These are phyloP conservation scores for Nematopogon swammerdamellus DNA, from an alignment of 2,888 invertebrate species.

Conservation along the genomic window DNA sequence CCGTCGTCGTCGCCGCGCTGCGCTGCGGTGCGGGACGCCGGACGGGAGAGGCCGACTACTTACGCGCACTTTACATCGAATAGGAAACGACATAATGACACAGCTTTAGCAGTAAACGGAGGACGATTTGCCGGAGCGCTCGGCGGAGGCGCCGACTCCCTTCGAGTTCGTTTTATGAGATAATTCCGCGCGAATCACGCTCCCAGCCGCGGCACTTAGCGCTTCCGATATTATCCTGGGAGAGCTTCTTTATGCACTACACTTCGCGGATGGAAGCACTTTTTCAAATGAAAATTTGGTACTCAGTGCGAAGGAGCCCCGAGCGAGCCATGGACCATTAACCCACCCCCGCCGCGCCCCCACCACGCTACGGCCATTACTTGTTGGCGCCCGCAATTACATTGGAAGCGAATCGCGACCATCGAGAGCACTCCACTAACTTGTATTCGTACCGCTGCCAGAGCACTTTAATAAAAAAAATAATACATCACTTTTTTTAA, in stretches of 20 bases:
- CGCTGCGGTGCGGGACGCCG: too few relatives aligned
- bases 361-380: slow-evolving; percentile 21
- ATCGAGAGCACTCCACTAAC: not conserved
- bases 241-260: not conserved
- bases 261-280: not conserved
- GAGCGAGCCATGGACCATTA: not conserved
- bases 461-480: too few relatives aligned
- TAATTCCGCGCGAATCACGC: not conserved
- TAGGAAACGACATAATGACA: not conserved
- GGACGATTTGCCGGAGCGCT: not conserved
- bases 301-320: not conserved
- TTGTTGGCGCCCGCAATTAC: slow-evolving; percentile 38
- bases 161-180: not conserved
- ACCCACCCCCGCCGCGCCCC: not conserved
- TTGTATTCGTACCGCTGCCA: not conserved
- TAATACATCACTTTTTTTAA: too few relatives aligned
- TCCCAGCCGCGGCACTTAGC: not conserved
- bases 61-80: not conserved
- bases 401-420: slow-evolving; percentile 7
- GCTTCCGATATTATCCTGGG: not conserved
- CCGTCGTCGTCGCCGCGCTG: too few relatives aligned
- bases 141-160: not conserved
- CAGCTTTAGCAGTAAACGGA: not conserved
- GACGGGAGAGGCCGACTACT: not conserved
- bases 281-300: not conserved